A percentile compares a stretch with the other conserved stretches of the same genome.
phyloP scores from a whole-genome alignment of 2,888 invertebrate genomes.

The Euplexia lucipara region DNA sequence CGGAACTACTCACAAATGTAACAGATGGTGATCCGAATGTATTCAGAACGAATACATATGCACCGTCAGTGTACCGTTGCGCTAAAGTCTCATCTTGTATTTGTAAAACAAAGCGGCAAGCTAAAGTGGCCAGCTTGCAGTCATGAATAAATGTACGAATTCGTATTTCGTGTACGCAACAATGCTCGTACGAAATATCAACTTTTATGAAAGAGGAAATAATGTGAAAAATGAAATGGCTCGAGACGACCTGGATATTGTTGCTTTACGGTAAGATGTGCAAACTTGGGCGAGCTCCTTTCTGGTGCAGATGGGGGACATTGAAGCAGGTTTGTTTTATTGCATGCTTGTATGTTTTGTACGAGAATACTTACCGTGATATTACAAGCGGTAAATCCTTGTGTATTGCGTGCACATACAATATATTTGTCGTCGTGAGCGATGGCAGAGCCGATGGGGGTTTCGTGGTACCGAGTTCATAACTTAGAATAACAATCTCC shows the following conservation, averaged over 20 bases:
- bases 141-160: constrained; percentile 77
- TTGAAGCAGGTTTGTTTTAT: constrained; percentile 52
- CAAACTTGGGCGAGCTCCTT: constrained; percentile 58
- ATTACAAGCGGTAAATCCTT: constrained; percentile 25
- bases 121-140: constrained; percentile 72
- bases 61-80: constrained; percentile 51
- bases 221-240: constrained; percentile 76
- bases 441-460: too few relatives aligned
- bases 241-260: constrained; percentile 71
- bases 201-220: constrained; percentile 75
- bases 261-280: constrained; percentile 54
- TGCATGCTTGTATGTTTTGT: constrained; percentile 27
- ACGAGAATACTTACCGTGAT: constrained; percentile 6
- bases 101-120: constrained; percentile 71
- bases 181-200: constrained; percentile 69
- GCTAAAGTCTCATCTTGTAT: constrained; percentile 69
- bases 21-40: constrained; percentile 59
- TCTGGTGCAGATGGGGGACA: constrained; percentile 63
- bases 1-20: constrained; percentile 54
- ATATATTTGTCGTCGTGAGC: too few relatives aligned
- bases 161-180: constrained; percentile 73
- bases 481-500: too few relatives aligned
- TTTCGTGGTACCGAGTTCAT: too few relatives aligned
- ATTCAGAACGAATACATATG: constrained; percentile 59
- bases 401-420: not conserved